Evolutionary conservation across 2,797 vertebrate genomes (phyloP), one percentile per base, ranked within the genome.

Genomic region (Onychomys arenicola): DNA sequence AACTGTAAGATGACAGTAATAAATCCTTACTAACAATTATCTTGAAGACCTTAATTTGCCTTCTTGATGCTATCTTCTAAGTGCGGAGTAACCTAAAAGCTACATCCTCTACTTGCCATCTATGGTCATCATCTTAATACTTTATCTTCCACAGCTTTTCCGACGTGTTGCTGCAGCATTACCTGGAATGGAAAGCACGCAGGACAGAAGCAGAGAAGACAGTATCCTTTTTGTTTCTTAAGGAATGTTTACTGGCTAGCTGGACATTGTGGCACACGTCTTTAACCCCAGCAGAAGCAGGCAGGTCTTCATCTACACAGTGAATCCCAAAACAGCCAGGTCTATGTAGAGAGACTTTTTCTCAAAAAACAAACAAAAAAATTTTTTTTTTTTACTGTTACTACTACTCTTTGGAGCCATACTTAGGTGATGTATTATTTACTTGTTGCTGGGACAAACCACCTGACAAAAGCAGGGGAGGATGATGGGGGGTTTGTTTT

Each of bases 161-260:
- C 99, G 99, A 96, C 99, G 99, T 3, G 99, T 99, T 98, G 99
- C 99, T 93, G 99, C 99, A 65, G 99, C 99, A 97, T 99, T 99
- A 97, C 99, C 99, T 96, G 99, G 99, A 94, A 99, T 99, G 99
- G 99, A 99, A 97, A 99, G 99, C 98, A 99, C 99, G 97, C 99
- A 99, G 98, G 99, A 99, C 98, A 99, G 99, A 99, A 99, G 99
- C 98, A 99, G 99, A 99, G 99, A 99, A 99, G 99, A 99, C 98
- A 99, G 99, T 99, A 99, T 99, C 99, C 99, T 99, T 99, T 98
- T 75, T 95, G 37, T 84, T 63, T 93, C 52, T 67, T 77, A 1
- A 19, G 92, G 91, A 76, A 85, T 67, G 78, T 69, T 69, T 78
- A 59, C 80, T 95, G 12, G 94, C 87, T 69, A 69, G 43, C 63